Base-by-base conservation (phyloP, 2,888 invertebrate species). In the Ophion obscuratus region DNA sequence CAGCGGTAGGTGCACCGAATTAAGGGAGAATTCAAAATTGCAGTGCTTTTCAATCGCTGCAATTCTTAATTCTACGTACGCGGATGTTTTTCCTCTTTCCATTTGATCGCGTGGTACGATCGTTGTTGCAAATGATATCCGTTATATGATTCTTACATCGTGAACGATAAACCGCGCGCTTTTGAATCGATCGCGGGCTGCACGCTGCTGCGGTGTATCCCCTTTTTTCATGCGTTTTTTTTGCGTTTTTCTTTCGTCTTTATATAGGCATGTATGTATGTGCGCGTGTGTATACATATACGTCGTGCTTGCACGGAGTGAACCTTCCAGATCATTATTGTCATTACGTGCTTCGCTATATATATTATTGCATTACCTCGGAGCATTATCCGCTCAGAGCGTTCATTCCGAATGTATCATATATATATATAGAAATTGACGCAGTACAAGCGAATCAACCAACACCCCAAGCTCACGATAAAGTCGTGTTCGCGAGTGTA, bases 301-400 rank as follows among this genome's bases (percentile, higher is more conserved):
- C n/a, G 17, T 44, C 24, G 20, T 14, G 57, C 68, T 73, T 40
- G 71, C 80, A 71, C 81, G 81, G 20, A 71, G 81, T 78, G 81
- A 85, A 75, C 85, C 78, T 83, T 83, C 81, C 66, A 76, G 77
- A 88, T 88, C 87, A 87, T 88, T 88, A 87, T 88, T 87, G 86
- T 88, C 88, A 88, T 88, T 88, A 88, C 87, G 80, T 87, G 85
- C 84, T 84, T 87, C 81, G 74, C 88, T 84, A 81, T 88, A 87
- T 87, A 84, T 82, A 86, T 88, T 84, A 84, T 71, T 79, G 84
- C 87, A 84, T 88, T 85, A 83, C 85, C 83, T 87, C 64, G 73
- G 76, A 83, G 82, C 83, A 87, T 86, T 88, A 86, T 83, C 84
- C 76, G 73, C 78, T 70, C 70, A 71, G 67, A 85, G 86, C 78